These are phyloP conservation scores for Euplagia quadripunctaria DNA, from an alignment of 2,888 invertebrate genomes.

Conservation along the genomic window DNA sequence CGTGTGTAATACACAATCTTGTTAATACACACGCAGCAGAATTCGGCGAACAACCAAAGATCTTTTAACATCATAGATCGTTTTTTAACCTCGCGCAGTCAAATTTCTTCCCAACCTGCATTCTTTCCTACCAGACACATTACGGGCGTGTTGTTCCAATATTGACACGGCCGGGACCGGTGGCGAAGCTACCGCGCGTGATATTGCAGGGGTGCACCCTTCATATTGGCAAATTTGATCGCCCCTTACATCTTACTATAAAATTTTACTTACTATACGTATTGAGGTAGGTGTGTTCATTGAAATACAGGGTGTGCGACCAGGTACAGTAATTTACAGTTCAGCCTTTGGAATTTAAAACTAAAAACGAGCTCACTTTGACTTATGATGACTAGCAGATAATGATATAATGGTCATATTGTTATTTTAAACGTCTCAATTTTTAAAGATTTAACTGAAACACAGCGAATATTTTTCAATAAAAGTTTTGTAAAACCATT, in stretches of 20 bases:
- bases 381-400: too few relatives aligned
- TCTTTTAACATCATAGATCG: too few relatives aligned
- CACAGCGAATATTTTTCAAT: too few relatives aligned
- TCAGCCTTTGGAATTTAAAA: neutral
- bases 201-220: conserved; percentile 41
- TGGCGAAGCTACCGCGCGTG: conserved; percentile 20
- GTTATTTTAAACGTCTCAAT: too few relatives aligned
- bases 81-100: neutral
- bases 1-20: too few relatives aligned
- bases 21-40: too few relatives aligned
- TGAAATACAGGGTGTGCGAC: neutral
- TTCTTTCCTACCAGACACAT: conserved; percentile 29
- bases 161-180: conserved; percentile 40
- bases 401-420: too few relatives aligned
- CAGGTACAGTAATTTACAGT: neutral
- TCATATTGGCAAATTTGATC: conserved; percentile 13
- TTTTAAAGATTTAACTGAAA: too few relatives aligned
- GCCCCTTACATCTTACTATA: conserved; percentile 11
- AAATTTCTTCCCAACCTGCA: neutral
- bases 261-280: conserved; percentile 1
- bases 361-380: too few relatives aligned
- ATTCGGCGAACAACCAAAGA: too few relatives aligned
- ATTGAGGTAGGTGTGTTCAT: neutral
- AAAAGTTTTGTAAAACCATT: too few relatives aligned
- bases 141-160: conserved; percentile 48